Percentiles rank a stretch among this genome's conserved stretches.
phyloP scores from a whole-genome alignment of 2,113 vertebrate species.

The Pelmatolapia mariae region DNA sequence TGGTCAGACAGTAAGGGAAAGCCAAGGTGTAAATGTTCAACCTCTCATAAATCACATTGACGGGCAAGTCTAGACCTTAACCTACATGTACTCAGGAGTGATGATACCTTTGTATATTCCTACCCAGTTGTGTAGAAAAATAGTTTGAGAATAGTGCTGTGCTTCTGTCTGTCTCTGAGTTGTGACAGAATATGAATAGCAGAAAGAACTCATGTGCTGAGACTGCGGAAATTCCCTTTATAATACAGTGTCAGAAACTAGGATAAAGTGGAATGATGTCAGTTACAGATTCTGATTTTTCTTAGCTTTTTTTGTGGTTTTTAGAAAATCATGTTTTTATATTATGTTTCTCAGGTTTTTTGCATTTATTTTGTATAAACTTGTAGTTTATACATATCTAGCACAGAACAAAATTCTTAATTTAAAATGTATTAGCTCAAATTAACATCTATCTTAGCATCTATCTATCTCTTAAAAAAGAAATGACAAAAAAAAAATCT shows the following conservation, averaged over 20 bases:
- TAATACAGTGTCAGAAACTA: background rate
- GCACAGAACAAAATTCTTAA: background rate
- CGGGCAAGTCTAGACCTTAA: constrained; percentile 76
- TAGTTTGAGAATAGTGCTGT: constrained; percentile 37
- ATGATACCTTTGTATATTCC: constrained; percentile 71
- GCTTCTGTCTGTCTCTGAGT: constrained; percentile 10
- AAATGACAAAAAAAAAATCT: background rate
- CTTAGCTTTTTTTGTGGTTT: background rate
- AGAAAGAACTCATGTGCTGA: background rate
- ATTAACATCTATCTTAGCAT: background rate
- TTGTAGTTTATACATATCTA: background rate
- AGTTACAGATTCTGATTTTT: background rate
- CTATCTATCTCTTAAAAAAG: background rate
- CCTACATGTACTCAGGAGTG: constrained; percentile 77
- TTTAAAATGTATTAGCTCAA: background rate
- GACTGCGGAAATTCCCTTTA: background rate
- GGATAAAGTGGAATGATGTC: background rate
- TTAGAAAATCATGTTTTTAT: background rate
- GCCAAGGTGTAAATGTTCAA: constrained; percentile 80
- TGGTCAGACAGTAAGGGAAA: constrained; percentile 78
- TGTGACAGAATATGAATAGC: background rate
- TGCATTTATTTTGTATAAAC: background rate
- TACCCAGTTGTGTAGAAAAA: constrained; percentile 50
- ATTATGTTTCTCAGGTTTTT: background rate
- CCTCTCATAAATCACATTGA: constrained; percentile 79